Evolutionary conservation across 2,888 invertebrate genomes (phyloP).

Genomic region (Petrolisthes cinctipes): DNA sequence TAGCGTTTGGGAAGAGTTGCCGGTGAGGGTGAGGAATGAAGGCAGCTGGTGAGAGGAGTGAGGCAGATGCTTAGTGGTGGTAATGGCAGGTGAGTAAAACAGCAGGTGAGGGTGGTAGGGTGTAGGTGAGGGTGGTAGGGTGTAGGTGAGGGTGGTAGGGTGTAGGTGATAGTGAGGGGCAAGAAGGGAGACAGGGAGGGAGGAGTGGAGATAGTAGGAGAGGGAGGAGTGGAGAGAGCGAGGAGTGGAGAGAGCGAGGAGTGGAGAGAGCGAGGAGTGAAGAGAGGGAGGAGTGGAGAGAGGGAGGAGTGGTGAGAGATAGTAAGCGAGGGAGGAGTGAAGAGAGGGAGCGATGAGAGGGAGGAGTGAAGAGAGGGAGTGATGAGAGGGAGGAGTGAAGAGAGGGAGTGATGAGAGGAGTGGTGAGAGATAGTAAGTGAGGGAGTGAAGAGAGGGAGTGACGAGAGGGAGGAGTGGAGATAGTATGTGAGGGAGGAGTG

Average conservation of each 20-base stretch:
- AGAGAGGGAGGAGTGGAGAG: background rate
- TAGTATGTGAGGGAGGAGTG: background rate
- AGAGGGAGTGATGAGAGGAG: background rate
- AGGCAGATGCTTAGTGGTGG: background rate
- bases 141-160: background rate
- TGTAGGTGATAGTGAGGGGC: no score
- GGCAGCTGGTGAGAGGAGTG: background rate
- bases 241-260: background rate
- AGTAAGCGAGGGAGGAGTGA: background rate
- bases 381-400: background rate
- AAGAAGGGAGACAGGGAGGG: constrained; percentile 3
- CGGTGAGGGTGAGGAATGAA: background rate
- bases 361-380: background rate
- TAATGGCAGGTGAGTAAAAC: background rate
- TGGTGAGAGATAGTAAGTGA: constrained; percentile 6
- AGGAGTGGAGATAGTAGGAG: background rate
- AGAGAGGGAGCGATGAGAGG: background rate
- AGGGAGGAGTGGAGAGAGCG: background rate
- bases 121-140: background rate
- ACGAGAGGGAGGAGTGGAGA: background rate
- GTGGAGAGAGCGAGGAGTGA: background rate
- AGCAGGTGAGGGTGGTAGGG: background rate
- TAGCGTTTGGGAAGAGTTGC: background rate
- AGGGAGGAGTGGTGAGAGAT: background rate
- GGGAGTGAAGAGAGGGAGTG: background rate